Conservation (phyloP, 2,113 vertebrate genomes). For the Cyanistes caeruleus region DNA sequence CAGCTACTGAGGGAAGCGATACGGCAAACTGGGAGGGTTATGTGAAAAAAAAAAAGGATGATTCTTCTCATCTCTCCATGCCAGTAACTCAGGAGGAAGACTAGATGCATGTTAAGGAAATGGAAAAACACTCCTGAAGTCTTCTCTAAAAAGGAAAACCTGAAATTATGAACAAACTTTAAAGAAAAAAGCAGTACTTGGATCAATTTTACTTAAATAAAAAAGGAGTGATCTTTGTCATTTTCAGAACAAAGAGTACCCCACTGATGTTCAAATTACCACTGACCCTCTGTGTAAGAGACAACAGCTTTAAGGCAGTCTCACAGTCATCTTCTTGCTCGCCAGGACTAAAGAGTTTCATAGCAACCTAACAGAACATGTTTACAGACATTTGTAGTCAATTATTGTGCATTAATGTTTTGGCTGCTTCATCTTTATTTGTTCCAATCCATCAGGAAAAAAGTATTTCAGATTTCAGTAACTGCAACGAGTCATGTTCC, state of each 20-base stretch:
- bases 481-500: neutral
- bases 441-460: constrained; percentile 30
- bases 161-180: constrained; percentile 15
- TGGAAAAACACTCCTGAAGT: neutral
- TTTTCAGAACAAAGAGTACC: neutral
- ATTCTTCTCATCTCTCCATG: neutral
- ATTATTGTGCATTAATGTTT: constrained; percentile 43
- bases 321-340: neutral
- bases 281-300: neutral
- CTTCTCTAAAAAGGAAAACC: constrained; percentile 24
- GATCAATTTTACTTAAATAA: neutral
- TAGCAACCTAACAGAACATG: constrained; percentile 61
- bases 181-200: neutral
- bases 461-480: constrained; percentile 23
- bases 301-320: neutral
- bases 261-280: neutral
- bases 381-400: constrained; percentile 24
- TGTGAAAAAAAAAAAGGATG: neutral
- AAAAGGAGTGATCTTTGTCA: neutral
- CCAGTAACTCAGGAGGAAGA: neutral
- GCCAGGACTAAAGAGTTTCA: constrained; percentile 19
- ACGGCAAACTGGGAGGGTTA: neutral
- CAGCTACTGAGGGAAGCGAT: constrained; percentile 15
- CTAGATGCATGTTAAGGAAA: constrained; percentile 6
- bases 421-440: constrained; percentile 26